Conservation (phyloP, 2,797 vertebrate species). For the Paedocypris micromegethes region DNA sequence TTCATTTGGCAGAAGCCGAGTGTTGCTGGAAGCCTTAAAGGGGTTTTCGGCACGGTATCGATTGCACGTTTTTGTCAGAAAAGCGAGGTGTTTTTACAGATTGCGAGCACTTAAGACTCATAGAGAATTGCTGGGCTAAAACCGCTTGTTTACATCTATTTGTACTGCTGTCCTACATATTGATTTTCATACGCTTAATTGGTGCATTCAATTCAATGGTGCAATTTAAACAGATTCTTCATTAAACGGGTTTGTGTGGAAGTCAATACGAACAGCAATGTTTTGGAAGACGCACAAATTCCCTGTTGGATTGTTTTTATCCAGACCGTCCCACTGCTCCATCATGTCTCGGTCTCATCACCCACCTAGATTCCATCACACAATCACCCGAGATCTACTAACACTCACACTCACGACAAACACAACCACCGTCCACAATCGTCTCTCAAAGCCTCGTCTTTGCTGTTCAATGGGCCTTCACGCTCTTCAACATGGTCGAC, state of each 20-base stretch:
- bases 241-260: slow-evolving; percentile 55
- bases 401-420: slow-evolving; percentile 58
- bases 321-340: slow-evolving; percentile 19
- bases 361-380: slow-evolving; percentile 59
- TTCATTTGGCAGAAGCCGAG: slow-evolving; percentile 20
- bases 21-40: slow-evolving; percentile 24
- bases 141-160: slow-evolving; percentile 47
- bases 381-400: slow-evolving; percentile 59
- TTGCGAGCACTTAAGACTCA: slow-evolving; percentile 51
- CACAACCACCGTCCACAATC: slow-evolving; percentile 31
- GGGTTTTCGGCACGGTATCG: slow-evolving; percentile 35
- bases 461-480: slow-evolving; percentile 34
- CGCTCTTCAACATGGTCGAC: slow-evolving; percentile 11
- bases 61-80: slow-evolving; percentile 35
- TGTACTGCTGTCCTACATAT: slow-evolving; percentile 51
- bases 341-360: slow-evolving; percentile 56
- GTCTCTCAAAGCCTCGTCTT: slow-evolving; percentile 23
- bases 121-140: slow-evolving; percentile 40
- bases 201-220: slow-evolving; percentile 63
- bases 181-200: slow-evolving; percentile 62
- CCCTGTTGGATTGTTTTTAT: too few relatives aligned
- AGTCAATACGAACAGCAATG: slow-evolving; percentile 56
- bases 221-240: slow-evolving; percentile 61
- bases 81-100: slow-evolving; percentile 40
- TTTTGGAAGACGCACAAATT: slow-evolving; percentile 11